Evolutionary conservation across 2,113 vertebrate genomes (phyloP).

Genomic region (Mustela nigripes): DNA sequence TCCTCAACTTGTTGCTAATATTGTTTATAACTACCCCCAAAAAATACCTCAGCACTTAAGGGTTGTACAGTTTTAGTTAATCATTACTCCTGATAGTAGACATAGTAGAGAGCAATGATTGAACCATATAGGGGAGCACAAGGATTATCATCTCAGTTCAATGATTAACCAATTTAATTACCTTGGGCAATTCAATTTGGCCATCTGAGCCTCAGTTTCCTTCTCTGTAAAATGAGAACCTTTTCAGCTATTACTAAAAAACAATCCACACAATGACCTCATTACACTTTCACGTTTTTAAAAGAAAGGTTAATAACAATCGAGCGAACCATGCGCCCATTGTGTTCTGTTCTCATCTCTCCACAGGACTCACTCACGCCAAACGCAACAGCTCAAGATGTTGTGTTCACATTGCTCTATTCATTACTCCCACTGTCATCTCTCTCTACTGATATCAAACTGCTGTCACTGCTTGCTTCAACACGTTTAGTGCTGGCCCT

Average conservation of each 20-base stretch:
- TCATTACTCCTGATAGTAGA: not conserved
- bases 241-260: not conserved
- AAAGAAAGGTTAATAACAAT: not conserved
- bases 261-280: not conserved
- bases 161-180: not conserved
- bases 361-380: not conserved
- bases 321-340: not conserved
- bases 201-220: not conserved
- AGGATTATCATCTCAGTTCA: not conserved
- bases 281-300: not conserved
- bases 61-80: not conserved
- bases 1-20: constrained; percentile 45
- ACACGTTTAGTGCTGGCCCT: not conserved
- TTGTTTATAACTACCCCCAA: not conserved
- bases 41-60: not conserved
- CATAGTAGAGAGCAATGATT: not conserved
- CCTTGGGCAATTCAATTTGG: not conserved
- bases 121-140: not conserved
- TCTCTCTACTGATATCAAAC: not conserved
- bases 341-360: not conserved
- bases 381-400: not conserved
- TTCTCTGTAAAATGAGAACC: not conserved
- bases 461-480: not conserved
- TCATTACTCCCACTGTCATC: not conserved
- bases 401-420: not conserved